Conservation (phyloP, 2,888 invertebrate species). For the Brachyopa scutellaris region DNA sequence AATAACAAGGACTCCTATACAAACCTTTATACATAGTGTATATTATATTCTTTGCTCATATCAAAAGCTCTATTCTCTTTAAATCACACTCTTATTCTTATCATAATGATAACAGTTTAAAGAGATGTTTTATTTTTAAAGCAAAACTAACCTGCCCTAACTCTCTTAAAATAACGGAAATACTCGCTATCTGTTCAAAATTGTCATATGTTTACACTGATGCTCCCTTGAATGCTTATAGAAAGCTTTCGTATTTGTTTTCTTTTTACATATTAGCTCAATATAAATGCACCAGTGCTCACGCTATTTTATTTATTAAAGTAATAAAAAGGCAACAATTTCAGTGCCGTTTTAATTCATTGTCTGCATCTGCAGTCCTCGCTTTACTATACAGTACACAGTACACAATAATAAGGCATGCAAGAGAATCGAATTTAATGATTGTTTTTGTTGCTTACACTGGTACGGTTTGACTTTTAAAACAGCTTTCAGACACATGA, state of each 20-base stretch:
- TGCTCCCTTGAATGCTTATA: not conserved
- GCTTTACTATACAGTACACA: not conserved
- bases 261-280: not conserved
- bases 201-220: not conserved
- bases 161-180: constrained; percentile 24
- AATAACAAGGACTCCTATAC: too few species aligned
- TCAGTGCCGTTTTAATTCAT: constrained; percentile 1
- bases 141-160: constrained; percentile 51
- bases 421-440: constrained; percentile 49
- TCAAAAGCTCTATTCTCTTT: too few species aligned
- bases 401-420: constrained; percentile 18
- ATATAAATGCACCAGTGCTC: constrained; percentile 45
- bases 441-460: constrained; percentile 34
- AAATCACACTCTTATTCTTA: too few species aligned
- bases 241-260: constrained; percentile 40
- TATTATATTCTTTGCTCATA: too few species aligned
- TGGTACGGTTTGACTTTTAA: constrained; percentile 44
- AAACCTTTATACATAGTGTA: too few species aligned
- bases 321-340: not conserved
- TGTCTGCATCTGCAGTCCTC: constrained; percentile 10
- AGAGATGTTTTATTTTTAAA: too few species aligned
- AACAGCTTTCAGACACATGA: constrained; percentile 58
- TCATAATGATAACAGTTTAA: too few species aligned
- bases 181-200: not conserved
- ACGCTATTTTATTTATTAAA: constrained; percentile 1